Evolutionary conservation across 2,113 vertebrate species (phyloP), one percentile per base, ranked within the genome.

Genomic region (Austrofundulus limnaeus): DNA sequence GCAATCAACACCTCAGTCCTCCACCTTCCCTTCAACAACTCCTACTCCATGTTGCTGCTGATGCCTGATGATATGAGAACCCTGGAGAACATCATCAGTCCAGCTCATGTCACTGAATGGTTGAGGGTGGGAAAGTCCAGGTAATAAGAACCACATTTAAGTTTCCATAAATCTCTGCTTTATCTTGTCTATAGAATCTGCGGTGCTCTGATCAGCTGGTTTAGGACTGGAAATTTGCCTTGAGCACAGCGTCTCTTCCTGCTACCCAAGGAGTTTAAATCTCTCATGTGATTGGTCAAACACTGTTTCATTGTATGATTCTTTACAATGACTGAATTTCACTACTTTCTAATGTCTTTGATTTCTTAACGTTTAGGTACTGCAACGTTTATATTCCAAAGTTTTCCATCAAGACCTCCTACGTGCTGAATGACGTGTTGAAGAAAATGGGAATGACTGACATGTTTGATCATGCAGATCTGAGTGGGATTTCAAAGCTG

Each of bases 371-470:
- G 34, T 59, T 60, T 54, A 97, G 95, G 3, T 0, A 0, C 1
- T 78, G 79, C 59, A 0, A 48, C 0, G 1, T 96, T 13, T 63
- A 16, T 41, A 17, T 97, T 65, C 95, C 95, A 60, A 94, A 92
- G 81, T 88, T 96, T 72, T 94, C 92, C 66, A 82, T 97, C 65
- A 93, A 94, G 15, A 71, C 83, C 1, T 90, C 82, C n/a, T 92
- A 92, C 14, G 25, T 86, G 2, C 62, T 97, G 66, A 85, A 81
- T 11, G 52, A 11, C 0, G 2, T 92, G 24, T 68, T 97, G 73
- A 62, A 43, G 53, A 85, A 84, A 45, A 88, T 96, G 89, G 94
- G 94, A 67, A 90, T 95, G 60, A 73, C 74, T 9, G 87, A 95
- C 72, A 92, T 93, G 45, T 97, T 97, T 89, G 55, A 77, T 69